Percentiles rank a stretch among this genome's conserved stretches.
These are phyloP conservation scores for Neodiprion pinetum DNA, from an alignment of 1,140 invertebrate species.

Conservation along the genomic window DNA sequence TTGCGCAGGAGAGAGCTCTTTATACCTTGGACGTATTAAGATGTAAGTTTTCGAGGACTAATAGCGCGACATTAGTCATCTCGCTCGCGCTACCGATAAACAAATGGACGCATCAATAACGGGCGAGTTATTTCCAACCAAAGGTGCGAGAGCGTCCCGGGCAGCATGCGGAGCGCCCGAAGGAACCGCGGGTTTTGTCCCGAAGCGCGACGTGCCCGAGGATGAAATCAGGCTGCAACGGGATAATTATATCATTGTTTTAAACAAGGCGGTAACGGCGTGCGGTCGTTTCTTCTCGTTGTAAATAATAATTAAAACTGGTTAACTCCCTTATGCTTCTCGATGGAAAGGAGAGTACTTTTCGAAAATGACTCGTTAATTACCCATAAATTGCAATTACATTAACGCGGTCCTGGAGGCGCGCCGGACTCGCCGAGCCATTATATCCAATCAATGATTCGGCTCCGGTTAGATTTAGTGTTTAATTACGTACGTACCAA, in stretches of 20 bases:
- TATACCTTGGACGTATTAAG: slow-evolving; percentile 40
- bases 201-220: too few species aligned
- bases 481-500: slow-evolving; percentile 28
- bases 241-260: too few species aligned
- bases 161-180: slow-evolving; percentile 19
- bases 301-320: slow-evolving; percentile 6
- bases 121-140: neutral
- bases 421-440: slow-evolving; percentile 12
- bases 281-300: neutral
- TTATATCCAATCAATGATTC: slow-evolving; percentile 32
- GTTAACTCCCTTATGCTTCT: neutral
- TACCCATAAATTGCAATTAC: slow-evolving; percentile 38
- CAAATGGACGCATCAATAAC: slow-evolving; percentile 58
- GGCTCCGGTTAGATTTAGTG: slow-evolving; percentile 26
- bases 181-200: slow-evolving; percentile 20
- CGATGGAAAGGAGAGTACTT: neutral
- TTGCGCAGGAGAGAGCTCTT: neutral
- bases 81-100: slow-evolving; percentile 48
- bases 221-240: too few species aligned
- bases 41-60: slow-evolving; percentile 45
- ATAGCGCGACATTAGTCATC: slow-evolving; percentile 57
- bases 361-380: slow-evolving; percentile 26
- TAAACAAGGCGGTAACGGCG: too few species aligned
- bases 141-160: neutral
- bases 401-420: slow-evolving; percentile 20